These are phyloP conservation scores for Lerista edwardsae DNA, from an alignment of 2,797 vertebrate species.

Conservation along the genomic window DNA sequence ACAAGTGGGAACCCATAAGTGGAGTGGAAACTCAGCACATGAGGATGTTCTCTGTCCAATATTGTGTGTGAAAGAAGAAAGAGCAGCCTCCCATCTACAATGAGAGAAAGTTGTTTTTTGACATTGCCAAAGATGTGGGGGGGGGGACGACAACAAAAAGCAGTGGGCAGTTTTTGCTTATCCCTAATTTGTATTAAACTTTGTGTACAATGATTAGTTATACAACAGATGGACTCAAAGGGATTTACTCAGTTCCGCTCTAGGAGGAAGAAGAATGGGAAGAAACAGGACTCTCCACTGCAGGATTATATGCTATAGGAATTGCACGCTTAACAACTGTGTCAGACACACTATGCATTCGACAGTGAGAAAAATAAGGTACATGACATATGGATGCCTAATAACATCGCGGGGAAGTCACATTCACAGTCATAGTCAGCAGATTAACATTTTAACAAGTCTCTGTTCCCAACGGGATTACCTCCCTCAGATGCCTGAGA, in stretches of 20 bases:
- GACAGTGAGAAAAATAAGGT: slow-evolving; percentile 33
- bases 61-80: neutral
- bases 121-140: neutral
- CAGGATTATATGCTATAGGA: slow-evolving; percentile 16
- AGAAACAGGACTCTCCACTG: slow-evolving; percentile 21
- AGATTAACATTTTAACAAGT: slow-evolving; percentile 58
- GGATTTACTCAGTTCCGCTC: neutral
- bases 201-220: neutral
- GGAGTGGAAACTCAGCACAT: no score
- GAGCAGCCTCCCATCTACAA: neutral
- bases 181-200: neutral
- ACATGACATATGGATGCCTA: slow-evolving; percentile 49
- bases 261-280: neutral
- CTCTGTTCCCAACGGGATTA: slow-evolving; percentile 51
- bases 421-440: slow-evolving; percentile 53
- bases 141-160: neutral
- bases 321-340: slow-evolving; percentile 13
- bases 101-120: neutral
- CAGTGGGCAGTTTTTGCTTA: neutral
- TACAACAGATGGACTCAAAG: neutral
- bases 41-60: neutral
- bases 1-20: neutral
- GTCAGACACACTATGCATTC: slow-evolving; percentile 29
- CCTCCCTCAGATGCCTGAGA: slow-evolving; percentile 39
- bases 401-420: slow-evolving; percentile 55